A percentile compares a stretch with the other conserved stretches of the same genome.
Evolutionary conservation across 2,888 invertebrate genomes (phyloP).

Genomic region (Timema podura): DNA sequence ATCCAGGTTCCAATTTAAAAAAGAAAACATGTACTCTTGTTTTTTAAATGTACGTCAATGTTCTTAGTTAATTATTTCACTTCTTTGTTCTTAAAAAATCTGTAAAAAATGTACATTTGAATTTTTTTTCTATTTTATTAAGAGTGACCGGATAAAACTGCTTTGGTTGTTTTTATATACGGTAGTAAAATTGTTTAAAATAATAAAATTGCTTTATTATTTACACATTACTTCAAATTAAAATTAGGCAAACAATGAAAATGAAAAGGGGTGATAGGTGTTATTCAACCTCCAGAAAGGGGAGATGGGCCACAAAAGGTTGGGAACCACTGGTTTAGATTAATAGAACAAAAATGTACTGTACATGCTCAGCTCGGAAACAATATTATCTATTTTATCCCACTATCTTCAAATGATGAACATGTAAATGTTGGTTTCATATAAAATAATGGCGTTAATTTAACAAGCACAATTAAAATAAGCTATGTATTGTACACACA

Average conservation of each 20-base stretch:
- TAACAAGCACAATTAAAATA: no score
- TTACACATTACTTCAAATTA: conserved; percentile 8
- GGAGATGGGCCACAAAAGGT: no score
- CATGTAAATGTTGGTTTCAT: no score
- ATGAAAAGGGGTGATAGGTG: neutral
- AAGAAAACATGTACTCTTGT: conserved; percentile 2
- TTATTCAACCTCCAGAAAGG: no score
- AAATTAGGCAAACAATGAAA: neutral
- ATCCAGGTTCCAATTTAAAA: neutral
- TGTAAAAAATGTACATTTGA: conserved; percentile 14
- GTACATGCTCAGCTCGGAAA: no score
- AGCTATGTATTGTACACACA: no score
- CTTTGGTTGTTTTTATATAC: conserved; percentile 10
- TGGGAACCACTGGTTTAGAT: no score
- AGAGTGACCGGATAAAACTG: conserved; percentile 12
- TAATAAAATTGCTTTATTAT: conserved; percentile 10
- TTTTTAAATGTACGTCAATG: neutral
- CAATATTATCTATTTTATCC: no score
- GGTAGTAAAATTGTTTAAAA: conserved; percentile 6
- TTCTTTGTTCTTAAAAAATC: conserved; percentile 10
- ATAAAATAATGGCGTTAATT: no score
- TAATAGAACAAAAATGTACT: no score
- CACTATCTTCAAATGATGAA: no score
- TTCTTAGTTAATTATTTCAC: conserved; percentile 6
- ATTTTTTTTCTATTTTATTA: conserved; percentile 1